These are phyloP conservation scores for Pterocles burchelli DNA, from an alignment of 2,113 vertebrate species.

Conservation along the genomic window DNA sequence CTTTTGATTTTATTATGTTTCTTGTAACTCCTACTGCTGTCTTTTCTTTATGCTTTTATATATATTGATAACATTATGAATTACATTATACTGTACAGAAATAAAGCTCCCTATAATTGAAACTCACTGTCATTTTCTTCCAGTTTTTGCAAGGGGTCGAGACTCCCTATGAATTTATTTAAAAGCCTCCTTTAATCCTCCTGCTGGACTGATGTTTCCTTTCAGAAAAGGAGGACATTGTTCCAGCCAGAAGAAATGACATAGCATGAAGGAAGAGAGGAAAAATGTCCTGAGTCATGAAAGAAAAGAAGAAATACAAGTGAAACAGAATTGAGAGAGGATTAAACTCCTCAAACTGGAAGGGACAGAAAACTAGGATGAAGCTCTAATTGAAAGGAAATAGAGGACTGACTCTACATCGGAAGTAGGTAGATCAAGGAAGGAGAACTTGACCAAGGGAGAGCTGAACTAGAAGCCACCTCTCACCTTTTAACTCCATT, in stretches of 20 bases:
- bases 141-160: background rate
- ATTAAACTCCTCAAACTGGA: background rate
- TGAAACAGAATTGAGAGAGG: background rate
- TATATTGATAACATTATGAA: background rate
- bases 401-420: background rate
- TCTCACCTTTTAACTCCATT: slow-evolving; percentile 5
- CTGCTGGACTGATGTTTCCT: background rate
- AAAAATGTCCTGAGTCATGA: slow-evolving; percentile 25
- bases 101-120: background rate
- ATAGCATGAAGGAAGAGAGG: background rate
- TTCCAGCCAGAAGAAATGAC: slow-evolving; percentile 36
- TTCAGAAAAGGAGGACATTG: slow-evolving; percentile 22
- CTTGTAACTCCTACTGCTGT: background rate
- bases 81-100: background rate
- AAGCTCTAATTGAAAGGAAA: slow-evolving; percentile 42
- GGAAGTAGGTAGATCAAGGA: background rate
- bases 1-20: background rate
- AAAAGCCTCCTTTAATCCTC: background rate
- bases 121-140: background rate
- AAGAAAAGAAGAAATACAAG: slow-evolving; percentile 18
- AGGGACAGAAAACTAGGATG: background rate
- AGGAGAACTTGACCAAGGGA: background rate
- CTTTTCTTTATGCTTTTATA: background rate
- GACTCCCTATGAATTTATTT: slow-evolving; percentile 21
- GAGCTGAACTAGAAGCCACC: background rate